Evolutionary conservation across 2,888 invertebrate genomes (phyloP), one percentile per base, ranked within the genome.

Genomic region (Dinocampus coccinellae): DNA sequence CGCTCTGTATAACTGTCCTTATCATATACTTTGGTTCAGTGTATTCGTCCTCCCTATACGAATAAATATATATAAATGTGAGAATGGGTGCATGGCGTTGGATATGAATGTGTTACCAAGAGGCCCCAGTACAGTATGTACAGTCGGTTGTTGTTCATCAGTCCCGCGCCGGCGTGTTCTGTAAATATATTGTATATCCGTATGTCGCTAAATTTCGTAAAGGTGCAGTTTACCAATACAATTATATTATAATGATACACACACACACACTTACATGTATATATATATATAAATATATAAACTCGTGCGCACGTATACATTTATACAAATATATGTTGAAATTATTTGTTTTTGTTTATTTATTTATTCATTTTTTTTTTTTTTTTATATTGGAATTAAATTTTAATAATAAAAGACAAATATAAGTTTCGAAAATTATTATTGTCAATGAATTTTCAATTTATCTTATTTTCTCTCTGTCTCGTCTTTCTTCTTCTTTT

Each of bases 141-240:
- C 73, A 73, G 73, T 61, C 73, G 68, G 68, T 77, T 77, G 77
- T 81, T 80, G 80, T 81, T 81, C 76, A 74, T 82, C 82, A 82
- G 84, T 83, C 62, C 70, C 62, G 74, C 70, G 70, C 68, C 75
- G 73, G 71, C 72, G 73, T 76, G 73, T 73, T 67, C 63, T 47
- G 16, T 33, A 52, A n/a, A 64, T 64, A 52, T 52, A 16, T 63
- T n/a, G 13, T 68, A 60, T 52, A 61, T 3, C 58, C 33, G 58
- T 29, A 58, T 20, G 58, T 47, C 47, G 47, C 16, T 33, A 22
- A 33, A 58, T 58, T 33, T 58, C 16, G 20, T 58, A 9, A 58
- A 16, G 29, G 58, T 58, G 58, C 16, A 55, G 9, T 55, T 26
- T 11, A 55, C 55, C 26, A 6, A 16, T 16, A 7, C 47, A 47